phyloP scores from a whole-genome alignment of 2,888 invertebrate genomes.

The Tetanocera ferruginea region DNA sequence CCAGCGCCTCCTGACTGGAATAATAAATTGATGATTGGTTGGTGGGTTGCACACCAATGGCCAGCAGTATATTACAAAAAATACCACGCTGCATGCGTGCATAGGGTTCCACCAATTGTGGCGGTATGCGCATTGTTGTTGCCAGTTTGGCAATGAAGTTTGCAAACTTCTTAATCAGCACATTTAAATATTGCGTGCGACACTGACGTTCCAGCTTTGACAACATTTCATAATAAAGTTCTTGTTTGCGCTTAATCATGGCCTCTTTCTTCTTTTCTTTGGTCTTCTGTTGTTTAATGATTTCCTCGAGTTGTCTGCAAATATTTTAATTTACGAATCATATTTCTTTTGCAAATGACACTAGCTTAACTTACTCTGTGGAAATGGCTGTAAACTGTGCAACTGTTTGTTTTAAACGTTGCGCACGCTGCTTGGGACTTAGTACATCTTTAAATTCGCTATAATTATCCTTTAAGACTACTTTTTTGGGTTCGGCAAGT shows the following conservation, averaged over 20 bases:
- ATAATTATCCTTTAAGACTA: slow-evolving; percentile 50
- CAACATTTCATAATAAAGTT: slow-evolving; percentile 61
- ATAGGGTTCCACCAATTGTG: slow-evolving; percentile 61
- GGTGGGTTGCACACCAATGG: slow-evolving; percentile 62
- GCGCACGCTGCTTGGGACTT: slow-evolving; percentile 55
- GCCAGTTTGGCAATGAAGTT: slow-evolving; percentile 62
- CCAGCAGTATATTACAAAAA: slow-evolving; percentile 61
- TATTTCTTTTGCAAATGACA: neutral
- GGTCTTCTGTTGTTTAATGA: slow-evolving; percentile 55
- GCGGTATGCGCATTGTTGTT: slow-evolving; percentile 62
- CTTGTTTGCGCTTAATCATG: slow-evolving; percentile 60
- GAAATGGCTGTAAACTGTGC: slow-evolving; percentile 45
- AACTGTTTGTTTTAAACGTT: slow-evolving; percentile 56
- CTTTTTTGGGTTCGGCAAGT: slow-evolving; percentile 54
- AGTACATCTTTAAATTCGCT: slow-evolving; percentile 54
- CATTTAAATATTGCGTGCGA: slow-evolving; percentile 61
- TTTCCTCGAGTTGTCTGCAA: slow-evolving; percentile 58
- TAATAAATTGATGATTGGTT: slow-evolving; percentile 60
- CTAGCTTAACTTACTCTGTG: slow-evolving; percentile 46
- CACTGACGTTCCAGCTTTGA: slow-evolving; percentile 62
- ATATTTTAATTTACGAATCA: neutral
- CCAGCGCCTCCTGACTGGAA: slow-evolving; percentile 59
- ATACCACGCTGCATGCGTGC: slow-evolving; percentile 64
- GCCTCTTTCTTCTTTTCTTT: slow-evolving; percentile 58
- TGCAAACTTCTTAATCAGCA: slow-evolving; percentile 61